phyloP scores from a whole-genome alignment of 23 tunicate genomes.

The Botrylloides violaceus region DNA sequence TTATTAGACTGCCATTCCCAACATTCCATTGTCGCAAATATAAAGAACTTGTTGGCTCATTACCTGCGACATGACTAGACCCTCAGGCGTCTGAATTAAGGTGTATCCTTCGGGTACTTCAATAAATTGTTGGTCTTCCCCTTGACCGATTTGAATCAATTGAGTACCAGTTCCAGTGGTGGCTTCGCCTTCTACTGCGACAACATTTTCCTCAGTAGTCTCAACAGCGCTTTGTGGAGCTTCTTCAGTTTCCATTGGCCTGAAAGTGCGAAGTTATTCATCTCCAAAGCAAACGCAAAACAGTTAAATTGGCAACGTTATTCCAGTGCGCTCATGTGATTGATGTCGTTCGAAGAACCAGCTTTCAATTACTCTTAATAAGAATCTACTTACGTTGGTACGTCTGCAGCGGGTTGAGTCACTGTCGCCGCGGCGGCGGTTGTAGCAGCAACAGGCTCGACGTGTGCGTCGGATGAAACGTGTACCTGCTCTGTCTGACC shows the following conservation, averaged over 20 bases:
- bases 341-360: background rate
- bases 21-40: background rate
- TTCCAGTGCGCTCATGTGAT: background rate
- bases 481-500: constrained; percentile 2
- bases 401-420: background rate
- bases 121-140: constrained; percentile 90
- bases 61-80: constrained; percentile 97
- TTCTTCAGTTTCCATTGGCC: constrained; percentile 17
- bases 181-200: constrained; percentile 26
- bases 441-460: background rate
- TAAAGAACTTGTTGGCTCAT: background rate
- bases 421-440: background rate
- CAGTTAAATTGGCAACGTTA: background rate
- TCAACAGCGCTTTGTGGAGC: background rate
- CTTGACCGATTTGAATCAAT: constrained; percentile 89
- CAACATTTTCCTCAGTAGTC: constrained; percentile 17
- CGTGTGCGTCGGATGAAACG: background rate
- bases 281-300: no score
- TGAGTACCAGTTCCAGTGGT: constrained; percentile 59
- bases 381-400: constrained; percentile 1
- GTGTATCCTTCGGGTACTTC: constrained; percentile 98
- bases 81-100: constrained; percentile 86
- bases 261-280: no score
- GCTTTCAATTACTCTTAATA: background rate
- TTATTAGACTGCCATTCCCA: constrained; percentile 1